These are phyloP conservation scores for Agrochola macilenta DNA, from an alignment of 2,888 invertebrate genomes.

Conservation along the genomic window DNA sequence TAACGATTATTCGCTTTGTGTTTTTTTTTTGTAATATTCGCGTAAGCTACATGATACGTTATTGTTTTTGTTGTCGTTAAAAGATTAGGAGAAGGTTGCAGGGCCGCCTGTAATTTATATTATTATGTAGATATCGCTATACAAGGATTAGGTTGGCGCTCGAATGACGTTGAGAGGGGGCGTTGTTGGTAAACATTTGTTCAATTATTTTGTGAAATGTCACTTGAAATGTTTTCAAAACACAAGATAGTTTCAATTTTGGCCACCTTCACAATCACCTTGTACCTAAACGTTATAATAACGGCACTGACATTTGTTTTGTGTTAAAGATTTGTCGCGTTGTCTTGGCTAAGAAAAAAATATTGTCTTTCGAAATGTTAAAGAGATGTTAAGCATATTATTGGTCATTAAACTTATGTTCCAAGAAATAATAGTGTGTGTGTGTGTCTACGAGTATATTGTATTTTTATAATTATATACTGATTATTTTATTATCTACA, in stretches of 20 bases:
- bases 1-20: constrained; percentile 1
- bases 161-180: no score
- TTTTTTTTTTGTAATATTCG: not conserved
- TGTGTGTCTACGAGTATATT: no score
- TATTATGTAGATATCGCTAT: no score
- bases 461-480: not conserved
- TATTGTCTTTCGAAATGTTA: not conserved
- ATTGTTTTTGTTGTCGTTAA: not conserved
- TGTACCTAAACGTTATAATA: not conserved
- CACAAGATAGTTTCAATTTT: not conserved
- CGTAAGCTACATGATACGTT: not conserved
- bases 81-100: not conserved
- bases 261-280: no score
- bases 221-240: not conserved
- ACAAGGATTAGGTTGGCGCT: no score
- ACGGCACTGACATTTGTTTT: not conserved
- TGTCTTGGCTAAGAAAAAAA: constrained; percentile 5
- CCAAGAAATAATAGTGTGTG: not conserved
- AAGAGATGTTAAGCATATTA: constrained; percentile 2
- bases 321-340: not conserved
- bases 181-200: no score
- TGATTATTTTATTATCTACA: not conserved
- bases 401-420: not conserved
- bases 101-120: not conserved
- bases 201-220: no score